A percentile compares a stretch with the other conserved stretches of the same genome.
phyloP scores from a whole-genome alignment of 2,113 vertebrate genomes.

The Xiphophorus maculatus region DNA sequence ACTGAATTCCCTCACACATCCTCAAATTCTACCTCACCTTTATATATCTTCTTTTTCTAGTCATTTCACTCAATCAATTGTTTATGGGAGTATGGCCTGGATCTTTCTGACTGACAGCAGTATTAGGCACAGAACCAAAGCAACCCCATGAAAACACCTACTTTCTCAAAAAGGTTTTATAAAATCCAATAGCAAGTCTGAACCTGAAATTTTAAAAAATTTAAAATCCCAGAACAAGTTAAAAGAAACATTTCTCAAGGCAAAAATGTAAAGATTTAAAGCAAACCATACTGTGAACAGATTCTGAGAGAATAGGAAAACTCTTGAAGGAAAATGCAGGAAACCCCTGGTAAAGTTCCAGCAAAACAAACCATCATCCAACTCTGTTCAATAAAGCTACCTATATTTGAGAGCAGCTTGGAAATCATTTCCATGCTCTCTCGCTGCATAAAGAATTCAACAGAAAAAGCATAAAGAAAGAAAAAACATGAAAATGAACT shows the following conservation, averaged over 20 bases:
- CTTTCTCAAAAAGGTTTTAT: neutral
- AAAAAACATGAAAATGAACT: neutral
- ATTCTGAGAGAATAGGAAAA: no score
- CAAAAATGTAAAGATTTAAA: neutral
- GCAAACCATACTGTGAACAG: no score
- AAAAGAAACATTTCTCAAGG: neutral
- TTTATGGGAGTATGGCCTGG: conserved; percentile 52
- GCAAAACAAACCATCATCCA: no score
- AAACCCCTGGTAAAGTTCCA: no score
- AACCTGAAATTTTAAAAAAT: neutral
- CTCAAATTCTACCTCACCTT: conserved; percentile 44
- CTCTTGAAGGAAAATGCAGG: no score
- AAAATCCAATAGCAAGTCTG: conserved; percentile 9
- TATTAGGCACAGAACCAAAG: conserved; percentile 41
- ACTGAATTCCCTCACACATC: conserved; percentile 20
- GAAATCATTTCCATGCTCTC: no score
- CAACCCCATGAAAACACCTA: neutral
- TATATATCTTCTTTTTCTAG: conserved; percentile 42
- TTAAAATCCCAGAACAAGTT: neutral
- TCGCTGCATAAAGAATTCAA: no score
- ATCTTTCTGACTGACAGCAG: conserved; percentile 52
- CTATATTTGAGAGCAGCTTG: no score
- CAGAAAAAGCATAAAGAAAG: neutral
- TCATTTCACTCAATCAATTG: conserved; percentile 54
- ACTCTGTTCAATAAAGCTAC: no score